Conservation (phyloP, 23 tunicate species). For the Ascidia mentula region DNA sequence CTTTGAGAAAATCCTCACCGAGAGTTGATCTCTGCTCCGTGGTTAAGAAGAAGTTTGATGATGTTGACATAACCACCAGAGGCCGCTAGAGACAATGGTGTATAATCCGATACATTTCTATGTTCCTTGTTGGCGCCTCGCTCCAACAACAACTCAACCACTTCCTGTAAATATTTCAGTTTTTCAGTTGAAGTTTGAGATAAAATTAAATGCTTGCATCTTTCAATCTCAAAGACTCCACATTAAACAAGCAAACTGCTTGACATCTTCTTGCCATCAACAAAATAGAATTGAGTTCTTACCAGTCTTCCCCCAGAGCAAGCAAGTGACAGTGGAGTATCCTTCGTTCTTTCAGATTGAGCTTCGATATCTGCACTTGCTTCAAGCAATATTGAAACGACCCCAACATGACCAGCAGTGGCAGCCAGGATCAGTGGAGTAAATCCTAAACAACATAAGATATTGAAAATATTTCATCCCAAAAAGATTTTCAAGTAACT, state of each 20-base stretch:
- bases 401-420: conserved; percentile 90
- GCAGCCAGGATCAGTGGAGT: conserved; percentile 98
- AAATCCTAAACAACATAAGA: conserved; percentile 48
- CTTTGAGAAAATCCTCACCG: conserved; percentile 26
- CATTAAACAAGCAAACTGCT: too few species aligned
- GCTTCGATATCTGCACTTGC: conserved; percentile 95
- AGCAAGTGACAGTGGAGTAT: conserved; percentile 97
- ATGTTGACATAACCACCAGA: conserved; percentile 96
- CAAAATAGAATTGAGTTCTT: too few species aligned
- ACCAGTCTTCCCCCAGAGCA: conserved; percentile 96
- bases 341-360: conserved; percentile 94
- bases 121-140: conserved; percentile 99
- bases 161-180: conserved; percentile 41
- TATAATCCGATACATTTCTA: conserved; percentile 98
- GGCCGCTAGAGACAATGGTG: conserved; percentile 97
- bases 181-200: too few species aligned
- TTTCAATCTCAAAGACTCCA: too few species aligned
- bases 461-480: not conserved
- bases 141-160: conserved; percentile 77
- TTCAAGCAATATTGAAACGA: conserved; percentile 65
- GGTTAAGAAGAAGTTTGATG: conserved; percentile 74
- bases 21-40: conserved; percentile 98
- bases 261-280: too few species aligned
- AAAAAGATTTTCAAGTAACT: too few species aligned
- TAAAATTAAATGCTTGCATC: too few species aligned